Evolutionary conservation across 2,888 invertebrate genomes (phyloP), one percentile per base, ranked within the genome.

Genomic region (Machimus atricapillus): DNA sequence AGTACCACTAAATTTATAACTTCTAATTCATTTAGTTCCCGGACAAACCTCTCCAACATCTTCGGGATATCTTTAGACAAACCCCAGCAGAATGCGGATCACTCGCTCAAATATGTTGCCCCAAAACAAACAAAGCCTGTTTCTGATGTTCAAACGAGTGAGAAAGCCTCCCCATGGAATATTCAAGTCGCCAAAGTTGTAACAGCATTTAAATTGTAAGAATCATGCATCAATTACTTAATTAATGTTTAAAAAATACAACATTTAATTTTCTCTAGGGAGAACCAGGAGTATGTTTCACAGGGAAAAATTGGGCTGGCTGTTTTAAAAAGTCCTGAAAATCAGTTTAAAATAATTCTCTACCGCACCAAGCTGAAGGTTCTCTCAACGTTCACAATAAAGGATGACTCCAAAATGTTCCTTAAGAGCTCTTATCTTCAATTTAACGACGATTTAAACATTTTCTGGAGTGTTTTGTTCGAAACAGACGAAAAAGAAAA

Each of bases 401-500:
- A 87, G 19, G 8, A 88, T 0, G 81, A 81, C 9, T 82, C 89
- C 0, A 89, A 88, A 76, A 66, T 91, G 3, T 89, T 88, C 52
- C 19, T 90, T 9, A 90, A 90, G 2, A 89, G 90, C 4, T 87
- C 89, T 8, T 91, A 90, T 87, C 88, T 91, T 46, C 91, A 91
- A 88, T 91, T 90, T 90, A 94, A 94, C 89, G 94, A 94, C 90
- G 93, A 93, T 73, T 91, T 91, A 34, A 91, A 93, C 52, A 92
- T 93, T 86, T 94, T 93, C 89, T 94, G 94, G 94, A 94, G 94
- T 14, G 90, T 94, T 78, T 91, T 93, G 89, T 94, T 94, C 90
- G 92, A 81, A 52, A 56, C 43, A 37, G 66, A n/a, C 8, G 83
- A 83, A 37, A 34, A n/a, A 3, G 83, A 83, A 37, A 34, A 66